phyloP scores from a whole-genome alignment of 2,113 vertebrate species.

The Cochlearius cochlearius region DNA sequence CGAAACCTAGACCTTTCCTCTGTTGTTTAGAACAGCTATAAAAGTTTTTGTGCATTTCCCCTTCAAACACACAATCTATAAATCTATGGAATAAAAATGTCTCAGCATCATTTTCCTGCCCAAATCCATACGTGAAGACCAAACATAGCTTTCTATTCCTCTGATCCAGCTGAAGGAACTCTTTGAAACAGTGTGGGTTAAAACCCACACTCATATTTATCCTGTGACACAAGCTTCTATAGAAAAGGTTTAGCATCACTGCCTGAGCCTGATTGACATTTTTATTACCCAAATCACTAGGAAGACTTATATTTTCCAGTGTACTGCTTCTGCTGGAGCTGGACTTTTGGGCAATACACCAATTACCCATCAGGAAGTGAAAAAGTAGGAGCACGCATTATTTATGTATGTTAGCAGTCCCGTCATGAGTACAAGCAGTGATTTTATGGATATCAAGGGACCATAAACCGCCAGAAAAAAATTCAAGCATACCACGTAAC shows the following conservation, averaged over 20 bases:
- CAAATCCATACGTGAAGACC: not conserved
- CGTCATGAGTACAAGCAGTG: not conserved
- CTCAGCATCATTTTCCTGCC: not conserved
- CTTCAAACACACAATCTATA: not conserved
- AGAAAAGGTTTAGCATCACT: not conserved
- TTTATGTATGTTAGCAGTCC: not conserved
- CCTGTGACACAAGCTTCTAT: not conserved
- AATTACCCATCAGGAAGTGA: not conserved
- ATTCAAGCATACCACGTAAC: not conserved
- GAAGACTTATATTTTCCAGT: conserved; percentile 29
- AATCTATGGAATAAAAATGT: not conserved
- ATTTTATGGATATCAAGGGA: conserved; percentile 22
- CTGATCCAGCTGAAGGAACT: not conserved
- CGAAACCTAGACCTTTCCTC: not conserved
- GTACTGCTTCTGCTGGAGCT: not conserved
- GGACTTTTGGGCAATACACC: not conserved
- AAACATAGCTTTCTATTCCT: not conserved
- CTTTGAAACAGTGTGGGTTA: not conserved
- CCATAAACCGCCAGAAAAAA: not conserved
- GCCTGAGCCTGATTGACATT: not conserved
- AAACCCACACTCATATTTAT: not conserved
- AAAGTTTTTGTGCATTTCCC: not conserved
- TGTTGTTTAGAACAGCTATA: not conserved
- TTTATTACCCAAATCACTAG: not conserved
- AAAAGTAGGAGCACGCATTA: not conserved